Base-by-base conservation (phyloP, 1,140 invertebrate genomes). In the Stratiolaelaps scimitus region DNA sequence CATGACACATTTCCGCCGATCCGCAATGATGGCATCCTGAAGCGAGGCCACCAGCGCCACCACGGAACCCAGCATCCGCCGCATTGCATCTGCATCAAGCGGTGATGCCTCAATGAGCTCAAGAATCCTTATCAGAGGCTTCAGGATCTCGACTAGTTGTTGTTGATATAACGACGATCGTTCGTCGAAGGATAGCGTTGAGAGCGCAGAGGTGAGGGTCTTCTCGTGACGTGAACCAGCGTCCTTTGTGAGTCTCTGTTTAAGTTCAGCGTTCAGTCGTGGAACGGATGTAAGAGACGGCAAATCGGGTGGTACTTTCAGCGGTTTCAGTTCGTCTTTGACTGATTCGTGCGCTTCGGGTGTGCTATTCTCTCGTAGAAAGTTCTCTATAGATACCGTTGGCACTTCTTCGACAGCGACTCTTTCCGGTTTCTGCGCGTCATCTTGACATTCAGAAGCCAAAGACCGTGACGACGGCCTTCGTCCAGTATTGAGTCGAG, bases 1-100 rank as follows among this genome's bases (percentile, higher is more conserved):
- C 53, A 60, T 60, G 20, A 60, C 53, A 60, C 53, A 19, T 23
- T 60, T 26, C 53, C 53, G 53, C 53, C 53, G 15, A 34, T 60
- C 53, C 15, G 53, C 17, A 17, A 34, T 17, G 10, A 26, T 29
- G 26, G 23, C 26, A 2, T 34, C 53, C 15, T 60, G 26, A 17
- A 60, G 53, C 10, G 53, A 26, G n/a, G 53, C 53, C 13, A 60
- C 34, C 53, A 60, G 23, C 17, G 53, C 23, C 34, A 60, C 17
- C 17, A 60, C 13, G 4, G 53, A 60, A 29, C 53, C 53, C 2
- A 60, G 20, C 26, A 34, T 23, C 26, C 34, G 26, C 15, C 53
- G 53, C 53, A 60, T n/a, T 26, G 26, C 13, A 5, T 60, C 34
- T 26, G 53, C 53, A 10, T 60, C 53, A 17, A 60, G 17, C 15